Evolutionary conservation across 2,888 invertebrate species (phyloP).

Genomic region (Bombylius discolor): DNA sequence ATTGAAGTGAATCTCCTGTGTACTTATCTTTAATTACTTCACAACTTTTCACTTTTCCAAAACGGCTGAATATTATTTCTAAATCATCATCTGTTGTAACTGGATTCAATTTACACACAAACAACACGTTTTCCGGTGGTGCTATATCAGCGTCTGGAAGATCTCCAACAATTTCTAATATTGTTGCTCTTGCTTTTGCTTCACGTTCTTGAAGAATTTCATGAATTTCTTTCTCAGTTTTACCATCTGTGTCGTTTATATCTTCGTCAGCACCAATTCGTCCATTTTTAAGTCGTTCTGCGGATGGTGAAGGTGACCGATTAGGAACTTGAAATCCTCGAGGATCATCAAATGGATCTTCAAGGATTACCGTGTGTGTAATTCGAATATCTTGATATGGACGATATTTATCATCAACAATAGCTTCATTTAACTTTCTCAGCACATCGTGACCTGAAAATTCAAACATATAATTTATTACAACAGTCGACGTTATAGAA

Average conservation of each 20-base stretch:
- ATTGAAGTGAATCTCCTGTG: slow-evolving; percentile 89
- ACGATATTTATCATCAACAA: slow-evolving; percentile 77
- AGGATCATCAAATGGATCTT: slow-evolving; percentile 93
- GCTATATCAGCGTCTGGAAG: slow-evolving; percentile 94
- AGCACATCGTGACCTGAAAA: slow-evolving; percentile 50
- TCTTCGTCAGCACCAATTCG: slow-evolving; percentile 89
- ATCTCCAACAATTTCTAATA: slow-evolving; percentile 96
- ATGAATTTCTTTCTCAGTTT: slow-evolving; percentile 67
- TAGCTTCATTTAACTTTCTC: slow-evolving; percentile 80
- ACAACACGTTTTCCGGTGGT: slow-evolving; percentile 97
- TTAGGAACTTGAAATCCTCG: slow-evolving; percentile 61
- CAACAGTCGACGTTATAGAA: no score
- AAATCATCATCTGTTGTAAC: slow-evolving; percentile 95
- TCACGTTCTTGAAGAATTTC: slow-evolving; percentile 84
- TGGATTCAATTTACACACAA: slow-evolving; percentile 97
- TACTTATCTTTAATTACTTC: slow-evolving; percentile 93
- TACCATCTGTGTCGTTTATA: slow-evolving; percentile 79
- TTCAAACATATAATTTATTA: not conserved
- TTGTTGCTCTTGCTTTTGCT: slow-evolving; percentile 91
- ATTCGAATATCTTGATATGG: slow-evolving; percentile 94
- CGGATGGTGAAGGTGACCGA: slow-evolving; percentile 78
- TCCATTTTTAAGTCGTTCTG: slow-evolving; percentile 67
- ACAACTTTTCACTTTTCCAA: slow-evolving; percentile 85
- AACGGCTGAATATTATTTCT: slow-evolving; percentile 94
- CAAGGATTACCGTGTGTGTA: slow-evolving; percentile 88